Conservation (phyloP, 2,888 invertebrate genomes). For the Leptura quadrifasciata region DNA sequence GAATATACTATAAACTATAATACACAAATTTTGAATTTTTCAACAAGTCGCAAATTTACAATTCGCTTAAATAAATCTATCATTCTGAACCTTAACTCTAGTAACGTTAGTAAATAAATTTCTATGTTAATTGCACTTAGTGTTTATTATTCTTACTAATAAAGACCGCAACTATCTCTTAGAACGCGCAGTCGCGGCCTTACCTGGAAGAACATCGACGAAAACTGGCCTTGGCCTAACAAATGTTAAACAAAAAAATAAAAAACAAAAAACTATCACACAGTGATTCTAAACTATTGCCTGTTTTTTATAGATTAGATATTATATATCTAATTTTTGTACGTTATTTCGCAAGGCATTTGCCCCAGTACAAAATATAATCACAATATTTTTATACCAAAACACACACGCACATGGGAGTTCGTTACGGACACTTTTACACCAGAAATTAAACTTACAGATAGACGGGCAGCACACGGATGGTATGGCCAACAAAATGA, state of each 20-base stretch:
- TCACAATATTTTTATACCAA: conserved; percentile 50
- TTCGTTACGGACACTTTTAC: neutral
- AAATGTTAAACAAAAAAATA: conserved; percentile 69
- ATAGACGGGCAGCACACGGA: no score
- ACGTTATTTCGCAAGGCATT: conserved; percentile 51
- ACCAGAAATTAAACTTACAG: conserved; percentile 8
- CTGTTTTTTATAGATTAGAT: conserved; percentile 56
- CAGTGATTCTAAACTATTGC: conserved; percentile 67
- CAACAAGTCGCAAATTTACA: conserved; percentile 62
- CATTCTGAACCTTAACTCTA: conserved; percentile 61
- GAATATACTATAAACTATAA: conserved; percentile 36
- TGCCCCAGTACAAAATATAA: conserved; percentile 51
- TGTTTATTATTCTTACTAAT: conserved; percentile 60
- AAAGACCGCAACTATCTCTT: conserved; percentile 59
- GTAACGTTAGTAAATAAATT: conserved; percentile 71
- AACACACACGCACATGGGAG: conserved; percentile 36
- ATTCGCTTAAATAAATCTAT: conserved; percentile 64
- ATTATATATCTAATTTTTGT: conserved; percentile 60
- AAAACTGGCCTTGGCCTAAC: conserved; percentile 73
- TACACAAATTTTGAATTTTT: conserved; percentile 42
- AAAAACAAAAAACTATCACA: conserved; percentile 67
- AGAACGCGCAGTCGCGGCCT: conserved; percentile 61
- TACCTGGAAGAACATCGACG: conserved; percentile 72
- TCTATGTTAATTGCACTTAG: conserved; percentile 74
- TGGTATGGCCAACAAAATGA: no score